phyloP scores from a whole-genome alignment of 2,113 vertebrate species.

The Seriola rivoliana region DNA sequence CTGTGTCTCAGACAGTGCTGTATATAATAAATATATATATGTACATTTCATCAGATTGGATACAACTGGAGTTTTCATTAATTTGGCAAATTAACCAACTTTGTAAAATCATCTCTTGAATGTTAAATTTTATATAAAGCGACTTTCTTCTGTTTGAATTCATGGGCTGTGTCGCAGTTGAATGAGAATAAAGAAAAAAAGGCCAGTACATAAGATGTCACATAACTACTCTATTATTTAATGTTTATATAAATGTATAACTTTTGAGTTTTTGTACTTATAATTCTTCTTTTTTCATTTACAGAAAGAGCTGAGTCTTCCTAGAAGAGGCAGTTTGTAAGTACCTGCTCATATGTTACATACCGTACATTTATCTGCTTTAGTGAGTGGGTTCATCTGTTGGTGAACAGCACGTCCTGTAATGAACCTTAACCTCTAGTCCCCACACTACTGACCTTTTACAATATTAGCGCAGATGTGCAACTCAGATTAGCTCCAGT shows the following conservation, averaged over 20 bases:
- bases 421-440: background rate
- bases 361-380: background rate
- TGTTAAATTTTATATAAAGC: no score
- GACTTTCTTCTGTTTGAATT: no score
- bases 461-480: no score
- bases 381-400: background rate
- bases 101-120: no score
- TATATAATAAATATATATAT: no score
- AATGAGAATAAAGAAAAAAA: no score
- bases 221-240: no score
- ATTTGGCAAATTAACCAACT: no score
- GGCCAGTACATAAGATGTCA: no score
- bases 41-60: no score
- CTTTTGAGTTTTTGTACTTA: background rate
- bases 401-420: background rate
- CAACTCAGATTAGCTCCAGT: background rate
- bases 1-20: background rate
- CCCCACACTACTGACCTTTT: background rate
- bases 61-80: no score
- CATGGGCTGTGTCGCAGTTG: no score
- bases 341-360: slow-evolving; percentile 78
- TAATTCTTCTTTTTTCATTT: slow-evolving; percentile 75
- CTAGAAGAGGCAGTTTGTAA: slow-evolving; percentile 98
- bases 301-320: slow-evolving; percentile 98
- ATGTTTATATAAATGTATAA: background rate